Conservation (phyloP, 2,888 invertebrate genomes). For the Caenorhabditis sp. region DNA sequence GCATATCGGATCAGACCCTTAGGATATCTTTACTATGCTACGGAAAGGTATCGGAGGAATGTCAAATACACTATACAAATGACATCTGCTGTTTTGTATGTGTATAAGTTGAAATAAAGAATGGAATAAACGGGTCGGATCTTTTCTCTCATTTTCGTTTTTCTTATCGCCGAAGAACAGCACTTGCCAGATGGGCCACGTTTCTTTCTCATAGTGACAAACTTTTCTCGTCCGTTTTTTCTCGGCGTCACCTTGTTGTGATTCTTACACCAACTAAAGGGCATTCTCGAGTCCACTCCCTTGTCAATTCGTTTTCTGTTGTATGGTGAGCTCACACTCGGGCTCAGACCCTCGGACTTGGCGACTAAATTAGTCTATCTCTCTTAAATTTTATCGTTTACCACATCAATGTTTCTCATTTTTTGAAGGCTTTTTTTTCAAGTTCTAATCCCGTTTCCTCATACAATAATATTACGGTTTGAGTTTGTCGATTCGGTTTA, state of each 20-base stretch:
- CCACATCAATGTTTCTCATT: slow-evolving; percentile 24
- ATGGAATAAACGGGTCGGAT: slow-evolving; percentile 27
- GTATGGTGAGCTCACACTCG: neutral
- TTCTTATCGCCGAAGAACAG: neutral
- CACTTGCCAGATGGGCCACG: slow-evolving; percentile 4
- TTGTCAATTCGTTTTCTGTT: slow-evolving; percentile 3
- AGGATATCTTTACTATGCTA: slow-evolving; percentile 47
- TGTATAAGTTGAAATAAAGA: slow-evolving; percentile 14
- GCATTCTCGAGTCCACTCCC: neutral
- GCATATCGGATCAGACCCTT: slow-evolving; percentile 23
- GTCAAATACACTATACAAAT: slow-evolving; percentile 4
- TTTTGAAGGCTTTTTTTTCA: slow-evolving; percentile 18
- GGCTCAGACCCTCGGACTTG: neutral
- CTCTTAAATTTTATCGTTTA: slow-evolving; percentile 37
- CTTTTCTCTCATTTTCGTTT: neutral
- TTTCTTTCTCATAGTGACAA: too few species aligned
- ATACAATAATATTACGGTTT: slow-evolving; percentile 10
- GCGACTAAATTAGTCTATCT: slow-evolving; percentile 21
- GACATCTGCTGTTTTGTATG: slow-evolving; percentile 6
- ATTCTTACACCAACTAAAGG: neutral
- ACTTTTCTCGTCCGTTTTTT: neutral
- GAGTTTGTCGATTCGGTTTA: slow-evolving; percentile 31
- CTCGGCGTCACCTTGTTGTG: neutral
- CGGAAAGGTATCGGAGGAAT: neutral
- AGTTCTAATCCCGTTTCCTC: slow-evolving; percentile 1